These are phyloP conservation scores for Brevimyrus niger DNA, from an alignment of 2,113 vertebrate species.

Conservation along the genomic window DNA sequence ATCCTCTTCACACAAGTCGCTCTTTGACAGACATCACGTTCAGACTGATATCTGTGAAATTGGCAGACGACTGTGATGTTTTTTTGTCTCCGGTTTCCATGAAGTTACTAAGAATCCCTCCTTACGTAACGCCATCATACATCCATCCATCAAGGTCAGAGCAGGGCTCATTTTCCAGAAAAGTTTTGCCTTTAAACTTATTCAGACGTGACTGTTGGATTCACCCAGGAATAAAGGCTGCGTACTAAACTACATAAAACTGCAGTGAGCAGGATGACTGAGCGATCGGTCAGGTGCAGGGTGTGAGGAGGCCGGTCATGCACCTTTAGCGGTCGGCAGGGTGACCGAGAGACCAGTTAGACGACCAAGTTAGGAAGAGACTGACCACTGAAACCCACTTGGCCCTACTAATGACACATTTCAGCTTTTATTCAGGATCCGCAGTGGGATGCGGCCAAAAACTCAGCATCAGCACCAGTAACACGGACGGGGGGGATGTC, in stretches of 20 bases:
- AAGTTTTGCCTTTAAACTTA: slow-evolving; percentile 18
- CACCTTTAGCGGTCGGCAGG: background rate
- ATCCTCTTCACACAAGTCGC: background rate
- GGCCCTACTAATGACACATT: background rate
- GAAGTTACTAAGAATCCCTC: slow-evolving; percentile 14
- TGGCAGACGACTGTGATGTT: slow-evolving; percentile 8
- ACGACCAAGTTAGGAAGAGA: background rate
- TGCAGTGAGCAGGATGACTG: background rate
- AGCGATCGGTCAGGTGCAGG: background rate
- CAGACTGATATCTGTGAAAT: slow-evolving; percentile 56
- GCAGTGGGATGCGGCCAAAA: background rate
- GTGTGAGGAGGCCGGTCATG: background rate
- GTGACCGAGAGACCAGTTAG: background rate
- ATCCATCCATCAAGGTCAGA: slow-evolving; percentile 44
- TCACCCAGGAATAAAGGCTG: background rate
- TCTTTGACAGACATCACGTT: slow-evolving; percentile 50
- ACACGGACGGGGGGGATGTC: background rate
- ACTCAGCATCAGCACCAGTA: background rate
- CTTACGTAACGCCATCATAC: background rate
- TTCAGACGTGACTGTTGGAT: background rate
- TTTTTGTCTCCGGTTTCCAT: slow-evolving; percentile 12
- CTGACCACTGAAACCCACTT: background rate
- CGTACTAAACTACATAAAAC: background rate
- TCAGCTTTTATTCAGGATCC: background rate
- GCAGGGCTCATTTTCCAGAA: slow-evolving; percentile 52